A percentile compares a stretch with the other conserved stretches of the same genome.
Conservation (phyloP, 2,113 vertebrate species). For the Prolemur simus region DNA sequence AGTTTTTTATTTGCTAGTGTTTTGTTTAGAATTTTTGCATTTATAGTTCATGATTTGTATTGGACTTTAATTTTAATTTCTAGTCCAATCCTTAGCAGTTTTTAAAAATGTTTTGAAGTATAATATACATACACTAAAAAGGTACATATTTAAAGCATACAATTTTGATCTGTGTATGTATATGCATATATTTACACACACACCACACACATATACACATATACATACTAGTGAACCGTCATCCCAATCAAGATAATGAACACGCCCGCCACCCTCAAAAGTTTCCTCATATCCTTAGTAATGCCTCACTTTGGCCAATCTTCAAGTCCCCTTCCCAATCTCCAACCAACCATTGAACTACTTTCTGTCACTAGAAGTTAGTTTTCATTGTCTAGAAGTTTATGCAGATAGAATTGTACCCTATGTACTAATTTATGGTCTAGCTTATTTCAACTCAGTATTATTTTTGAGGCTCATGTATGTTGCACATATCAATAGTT, state of each 20-base stretch:
- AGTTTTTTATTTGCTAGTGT: background rate
- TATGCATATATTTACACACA: background rate
- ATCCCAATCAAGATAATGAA: background rate
- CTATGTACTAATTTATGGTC: background rate
- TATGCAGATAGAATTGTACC: background rate
- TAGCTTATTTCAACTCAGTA: background rate
- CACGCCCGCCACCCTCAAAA: background rate
- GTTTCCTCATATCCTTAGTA: background rate
- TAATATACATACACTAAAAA: background rate
- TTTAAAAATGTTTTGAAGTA: background rate
- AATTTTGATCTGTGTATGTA: background rate
- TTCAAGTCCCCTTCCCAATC: background rate
- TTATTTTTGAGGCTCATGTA: background rate
- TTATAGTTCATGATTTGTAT: background rate
- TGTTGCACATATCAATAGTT: background rate
- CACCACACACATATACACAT: background rate
- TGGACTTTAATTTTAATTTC: background rate
- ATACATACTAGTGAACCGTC: background rate
- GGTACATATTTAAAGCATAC: background rate
- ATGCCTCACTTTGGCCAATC: background rate
- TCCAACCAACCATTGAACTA: background rate
- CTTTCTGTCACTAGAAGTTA: background rate
- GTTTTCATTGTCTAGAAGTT: background rate
- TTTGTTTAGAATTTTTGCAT: background rate
- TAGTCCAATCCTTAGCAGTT: background rate